Percentiles rank a stretch among this genome's conserved stretches.
Conservation (phyloP, 2,797 vertebrate species). For the Diglossa cyanea region DNA sequence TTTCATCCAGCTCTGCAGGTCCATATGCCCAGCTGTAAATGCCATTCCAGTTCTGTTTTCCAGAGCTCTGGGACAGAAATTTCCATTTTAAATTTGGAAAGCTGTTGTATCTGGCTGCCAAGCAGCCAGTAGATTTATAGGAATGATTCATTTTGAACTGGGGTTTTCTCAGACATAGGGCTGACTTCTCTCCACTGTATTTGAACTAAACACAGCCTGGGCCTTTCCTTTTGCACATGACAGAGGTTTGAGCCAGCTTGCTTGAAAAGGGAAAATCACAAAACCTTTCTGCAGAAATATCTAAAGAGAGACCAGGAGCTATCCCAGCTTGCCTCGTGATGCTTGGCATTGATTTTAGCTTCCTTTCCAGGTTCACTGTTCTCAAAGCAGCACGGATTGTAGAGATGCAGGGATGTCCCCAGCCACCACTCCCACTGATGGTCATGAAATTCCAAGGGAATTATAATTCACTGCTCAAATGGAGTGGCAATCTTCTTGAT, state of each 20-base stretch:
- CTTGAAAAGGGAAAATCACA: not conserved
- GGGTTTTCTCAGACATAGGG: not conserved
- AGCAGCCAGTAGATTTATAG: conserved; percentile 45
- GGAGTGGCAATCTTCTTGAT: not conserved
- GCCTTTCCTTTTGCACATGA: not conserved
- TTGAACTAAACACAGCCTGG: not conserved
- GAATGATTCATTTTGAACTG: not conserved
- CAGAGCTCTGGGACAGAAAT: not conserved
- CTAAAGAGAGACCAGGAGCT: not conserved
- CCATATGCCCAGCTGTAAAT: not conserved
- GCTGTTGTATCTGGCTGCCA: not conserved
- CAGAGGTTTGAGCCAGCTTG: not conserved
- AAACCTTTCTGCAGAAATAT: not conserved
- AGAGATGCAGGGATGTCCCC: too few species aligned
- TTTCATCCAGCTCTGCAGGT: not conserved
- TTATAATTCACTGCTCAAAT: not conserved
- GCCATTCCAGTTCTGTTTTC: not conserved
- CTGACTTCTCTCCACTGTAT: not conserved
- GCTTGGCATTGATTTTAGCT: not conserved
- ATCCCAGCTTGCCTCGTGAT: not conserved
- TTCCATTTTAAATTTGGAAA: not conserved
- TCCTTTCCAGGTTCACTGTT: not conserved
- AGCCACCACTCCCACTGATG: accelerated
- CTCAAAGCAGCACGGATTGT: accelerated
- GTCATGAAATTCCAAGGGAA: not conserved